Percentiles rank a stretch among this genome's conserved stretches.
Conservation (phyloP, 2,888 invertebrate species). For the Hydraecia micacea region DNA sequence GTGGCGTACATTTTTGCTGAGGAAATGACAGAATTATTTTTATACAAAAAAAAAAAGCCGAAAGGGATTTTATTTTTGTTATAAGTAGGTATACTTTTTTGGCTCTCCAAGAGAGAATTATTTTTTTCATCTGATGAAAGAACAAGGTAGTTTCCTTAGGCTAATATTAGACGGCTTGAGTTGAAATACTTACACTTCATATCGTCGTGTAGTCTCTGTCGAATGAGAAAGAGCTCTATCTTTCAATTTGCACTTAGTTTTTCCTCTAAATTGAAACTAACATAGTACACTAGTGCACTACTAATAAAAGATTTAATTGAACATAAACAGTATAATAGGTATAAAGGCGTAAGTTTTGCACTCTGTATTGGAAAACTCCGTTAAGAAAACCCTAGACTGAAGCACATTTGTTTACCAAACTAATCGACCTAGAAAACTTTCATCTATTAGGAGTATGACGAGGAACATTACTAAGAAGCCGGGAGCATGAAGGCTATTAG, state of each 20-base stretch:
- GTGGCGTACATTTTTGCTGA: conserved; percentile 58
- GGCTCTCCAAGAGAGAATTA: background rate
- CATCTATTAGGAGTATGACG: conserved; percentile 9
- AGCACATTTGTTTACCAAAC: conserved; percentile 22
- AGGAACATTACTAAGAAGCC: conserved; percentile 10
- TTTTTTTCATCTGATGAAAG: background rate
- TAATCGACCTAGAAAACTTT: conserved; percentile 30
- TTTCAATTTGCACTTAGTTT: background rate
- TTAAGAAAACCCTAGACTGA: background rate
- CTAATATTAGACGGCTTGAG: background rate
- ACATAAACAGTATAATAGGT: background rate
- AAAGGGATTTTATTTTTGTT: background rate
- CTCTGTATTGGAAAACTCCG: background rate
- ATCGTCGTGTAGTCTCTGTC: background rate
- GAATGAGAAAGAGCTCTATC: background rate
- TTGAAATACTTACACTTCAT: background rate
- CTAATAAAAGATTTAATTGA: background rate
- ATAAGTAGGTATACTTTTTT: conserved; percentile 28
- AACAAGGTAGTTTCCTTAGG: background rate
- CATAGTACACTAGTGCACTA: background rate
- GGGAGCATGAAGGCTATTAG: background rate
- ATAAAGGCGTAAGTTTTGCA: background rate
- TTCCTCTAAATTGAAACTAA: background rate
- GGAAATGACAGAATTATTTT: conserved; percentile 49
- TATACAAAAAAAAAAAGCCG: conserved; percentile 18